Percentiles rank a stretch among this genome's conserved stretches.
phyloP scores from a whole-genome alignment of 2,797 vertebrate genomes.

The Decapterus maruadsi region DNA sequence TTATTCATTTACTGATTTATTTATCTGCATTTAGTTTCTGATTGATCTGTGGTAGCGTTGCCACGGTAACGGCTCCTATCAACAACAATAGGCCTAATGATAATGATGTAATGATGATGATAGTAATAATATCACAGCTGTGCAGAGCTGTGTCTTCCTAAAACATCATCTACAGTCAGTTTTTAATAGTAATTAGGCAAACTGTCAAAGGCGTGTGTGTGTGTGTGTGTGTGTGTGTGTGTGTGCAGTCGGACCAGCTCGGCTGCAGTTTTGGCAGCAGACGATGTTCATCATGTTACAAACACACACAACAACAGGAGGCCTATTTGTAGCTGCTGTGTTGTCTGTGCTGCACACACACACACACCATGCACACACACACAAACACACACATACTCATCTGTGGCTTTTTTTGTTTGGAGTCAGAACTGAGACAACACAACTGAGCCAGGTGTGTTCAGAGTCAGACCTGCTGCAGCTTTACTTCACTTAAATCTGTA shows the following conservation, averaged over 20 bases:
- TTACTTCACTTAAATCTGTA: no score
- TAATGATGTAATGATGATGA: constrained; percentile 3
- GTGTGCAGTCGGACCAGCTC: constrained; percentile 28
- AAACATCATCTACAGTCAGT: constrained; percentile 18
- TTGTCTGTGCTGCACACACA: not conserved
- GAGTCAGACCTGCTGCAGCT: no score
- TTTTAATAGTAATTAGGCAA: constrained; percentile 41
- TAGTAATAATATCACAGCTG: not conserved
- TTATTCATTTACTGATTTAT: no score
- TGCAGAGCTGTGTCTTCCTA: not conserved
- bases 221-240: constrained; percentile 14
- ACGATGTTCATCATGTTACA: not conserved
- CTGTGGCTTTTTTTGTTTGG: not conserved
- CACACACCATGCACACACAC: no score
- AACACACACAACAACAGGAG: not conserved
- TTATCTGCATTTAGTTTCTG: no score
- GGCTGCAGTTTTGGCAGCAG: constrained; percentile 24
- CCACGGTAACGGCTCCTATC: no score
- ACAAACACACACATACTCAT: no score
- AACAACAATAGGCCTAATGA: no score
- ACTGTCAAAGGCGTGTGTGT: constrained; percentile 17
- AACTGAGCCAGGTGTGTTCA: no score
- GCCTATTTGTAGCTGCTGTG: not conserved
- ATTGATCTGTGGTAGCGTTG: no score
- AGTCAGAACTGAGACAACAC: not conserved